Evolutionary conservation across 1,140 invertebrate genomes (phyloP), one percentile per base, ranked within the genome.

Genomic region (Drosophila fuyamai): DNA sequence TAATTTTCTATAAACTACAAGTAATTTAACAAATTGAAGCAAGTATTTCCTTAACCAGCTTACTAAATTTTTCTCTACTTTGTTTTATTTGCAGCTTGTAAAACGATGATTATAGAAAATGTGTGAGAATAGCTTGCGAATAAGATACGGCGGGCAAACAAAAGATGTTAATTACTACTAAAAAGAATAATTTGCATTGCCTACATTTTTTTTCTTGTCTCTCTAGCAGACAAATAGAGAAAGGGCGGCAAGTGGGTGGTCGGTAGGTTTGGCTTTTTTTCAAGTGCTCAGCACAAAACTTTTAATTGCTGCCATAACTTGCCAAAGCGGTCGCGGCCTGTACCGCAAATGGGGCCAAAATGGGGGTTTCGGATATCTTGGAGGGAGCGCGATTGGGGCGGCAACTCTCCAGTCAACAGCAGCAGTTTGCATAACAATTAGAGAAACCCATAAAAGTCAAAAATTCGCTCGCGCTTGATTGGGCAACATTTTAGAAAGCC

Each of bases 251-350:
- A 61, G 32, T 41, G 68, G 36, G 51, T 40, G 43, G 36, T 43
- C 36, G 38, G 47, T 54, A n/a, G 48, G 41, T 71, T 71, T 71
- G 71, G 79, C 65, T 62, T 53, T 78, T 79, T 76, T 81, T 66
- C 56, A 76, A 72, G 66, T 71, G 59, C 58, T 63, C 61, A 61
- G 62, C 74, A 81, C 29, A 67, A 80, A 82, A 82, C 79, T 82
- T 82, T 82, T 82, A 82, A 82, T 82, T 82, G 80, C 80, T 82
- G 80, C 79, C 80, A 82, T 82, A 82, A 82, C 80, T 82, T 81
- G 79, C 51, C 61, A 66, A 70, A 43, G 62, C 61, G 76, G 76
- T 79, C 77, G 79, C 79, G 65, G 63, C 48, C 47, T 48, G 27
- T 60, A 57, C 78, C 77, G 48, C 67, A 62, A 81, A 81, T 44